Base-by-base conservation (phyloP, 1,140 invertebrate species). In the Andrena cerasifolii region DNA sequence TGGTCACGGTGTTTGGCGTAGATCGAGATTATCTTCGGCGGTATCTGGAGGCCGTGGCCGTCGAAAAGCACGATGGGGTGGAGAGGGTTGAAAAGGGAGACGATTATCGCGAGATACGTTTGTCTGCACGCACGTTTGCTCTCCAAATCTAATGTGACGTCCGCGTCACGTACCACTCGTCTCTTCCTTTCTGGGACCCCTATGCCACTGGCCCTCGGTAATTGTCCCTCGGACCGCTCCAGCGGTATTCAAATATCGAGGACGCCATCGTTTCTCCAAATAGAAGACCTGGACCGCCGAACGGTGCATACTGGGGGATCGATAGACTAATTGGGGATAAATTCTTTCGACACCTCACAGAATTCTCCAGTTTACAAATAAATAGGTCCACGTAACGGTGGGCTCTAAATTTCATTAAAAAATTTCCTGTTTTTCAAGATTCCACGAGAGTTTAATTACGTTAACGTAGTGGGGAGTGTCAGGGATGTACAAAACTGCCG, bases 61-160 rank as follows among this genome's bases (percentile, higher is more conserved):
- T 90, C 90, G 90, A 92, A 91, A 91, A 91, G 90, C 91, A n/a
- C n/a, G 87, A 90, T 89, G 88, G 89, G 87, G 87, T 86, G 31
- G 28, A 68, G 61, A 67, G 67, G 73, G 81, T 53, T 49, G 68
- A 58, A 79, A 72, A 67, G 77, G 79, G 79, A 86, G 43, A 49
- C 36, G 91, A 91, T 91, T 80, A 76, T 54, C 71, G 67, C 53
- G 51, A 88, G 91, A 92, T 92, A 92, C 87, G 90, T 89, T 92
- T 92, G 90, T 89, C 58, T 62, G 65, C 82, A 72, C 89, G 75
- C 90, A 88, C 89, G 90, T 90, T 89, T 87, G 74, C 71, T 86
- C 87, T 89, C 85, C 88, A 89, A 91, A 92, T 92, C 90, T 90
- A 91, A 91, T 90, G 91, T 90, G 91, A 92, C 90, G 90, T 92